Conservation (phyloP, 1,140 invertebrate species). For the Archivesica marissinica region DNA sequence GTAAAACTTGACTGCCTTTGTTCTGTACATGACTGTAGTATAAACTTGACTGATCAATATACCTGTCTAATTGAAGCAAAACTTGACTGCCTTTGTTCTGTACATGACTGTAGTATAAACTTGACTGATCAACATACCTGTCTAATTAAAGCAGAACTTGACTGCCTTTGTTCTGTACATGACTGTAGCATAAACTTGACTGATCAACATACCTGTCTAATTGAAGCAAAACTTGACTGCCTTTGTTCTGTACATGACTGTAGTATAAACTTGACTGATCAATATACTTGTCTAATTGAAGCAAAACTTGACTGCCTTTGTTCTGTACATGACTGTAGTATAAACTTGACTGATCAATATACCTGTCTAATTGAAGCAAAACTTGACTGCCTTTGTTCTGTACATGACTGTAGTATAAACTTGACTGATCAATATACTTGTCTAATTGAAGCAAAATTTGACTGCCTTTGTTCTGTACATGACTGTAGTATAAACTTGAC, state of each 20-base stretch:
- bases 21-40: not conserved
- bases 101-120: conserved; percentile 68
- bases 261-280: too few species aligned
- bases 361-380: conserved; percentile 68
- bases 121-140: conserved; percentile 68
- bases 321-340: conserved; percentile 14
- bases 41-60: too few species aligned
- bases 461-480: too few species aligned
- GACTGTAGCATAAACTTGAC: not conserved
- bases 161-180: conserved; percentile 39
- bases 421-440: too few species aligned
- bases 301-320: not conserved
- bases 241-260: conserved; percentile 33
- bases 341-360: too few species aligned
- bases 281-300: conserved; percentile 70
- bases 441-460: too few species aligned
- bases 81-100: conserved; percentile 71
- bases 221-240: conserved; percentile 71
- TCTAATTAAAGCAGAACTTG: conserved; percentile 54
- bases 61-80: conserved; percentile 74
- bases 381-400: not conserved
- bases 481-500: conserved; percentile 49
- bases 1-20: not conserved
- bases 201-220: conserved; percentile 70
- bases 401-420: too few species aligned